A percentile compares a stretch with the other conserved stretches of the same genome.
These are phyloP conservation scores for Lepidurus couesii DNA, from an alignment of 1,140 invertebrate genomes.

Conservation along the genomic window DNA sequence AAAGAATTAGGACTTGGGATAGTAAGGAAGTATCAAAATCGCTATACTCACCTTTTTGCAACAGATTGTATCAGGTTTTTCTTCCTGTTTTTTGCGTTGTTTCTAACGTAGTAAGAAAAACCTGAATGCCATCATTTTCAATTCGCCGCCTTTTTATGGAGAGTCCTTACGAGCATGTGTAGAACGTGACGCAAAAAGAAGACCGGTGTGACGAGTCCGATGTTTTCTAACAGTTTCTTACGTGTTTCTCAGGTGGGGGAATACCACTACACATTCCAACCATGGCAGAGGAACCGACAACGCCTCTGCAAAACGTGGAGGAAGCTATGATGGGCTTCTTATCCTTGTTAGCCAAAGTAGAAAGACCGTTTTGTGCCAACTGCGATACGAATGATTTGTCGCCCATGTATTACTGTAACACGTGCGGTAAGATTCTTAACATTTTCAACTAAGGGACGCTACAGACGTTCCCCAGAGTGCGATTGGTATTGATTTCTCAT, in stretches of 20 bases:
- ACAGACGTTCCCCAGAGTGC: background rate
- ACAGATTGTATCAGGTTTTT: background rate
- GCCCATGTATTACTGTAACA: slow-evolving; percentile 64
- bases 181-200: background rate
- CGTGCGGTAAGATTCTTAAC: slow-evolving; percentile 51
- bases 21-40: background rate
- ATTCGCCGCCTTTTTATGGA: background rate
- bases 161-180: slow-evolving; percentile 1
- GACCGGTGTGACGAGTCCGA: background rate
- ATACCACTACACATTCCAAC: slow-evolving; percentile 7
- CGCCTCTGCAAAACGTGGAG: slow-evolving; percentile 16
- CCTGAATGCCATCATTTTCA: background rate
- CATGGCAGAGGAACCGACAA: background rate
- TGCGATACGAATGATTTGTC: slow-evolving; percentile 60
- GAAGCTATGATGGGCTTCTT: slow-evolving; percentile 59
- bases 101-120: background rate
- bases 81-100: background rate
- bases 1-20: background rate
- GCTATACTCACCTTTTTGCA: background rate
- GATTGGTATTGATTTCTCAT: slow-evolving; percentile 27
- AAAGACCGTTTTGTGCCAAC: slow-evolving; percentile 63
- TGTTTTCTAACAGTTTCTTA: background rate
- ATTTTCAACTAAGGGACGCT: background rate
- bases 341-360: slow-evolving; percentile 58
- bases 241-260: slow-evolving; percentile 4